A percentile compares a stretch with the other conserved stretches of the same genome.
phyloP scores from a whole-genome alignment of 2,113 vertebrate species.

The Scortum barcoo region DNA sequence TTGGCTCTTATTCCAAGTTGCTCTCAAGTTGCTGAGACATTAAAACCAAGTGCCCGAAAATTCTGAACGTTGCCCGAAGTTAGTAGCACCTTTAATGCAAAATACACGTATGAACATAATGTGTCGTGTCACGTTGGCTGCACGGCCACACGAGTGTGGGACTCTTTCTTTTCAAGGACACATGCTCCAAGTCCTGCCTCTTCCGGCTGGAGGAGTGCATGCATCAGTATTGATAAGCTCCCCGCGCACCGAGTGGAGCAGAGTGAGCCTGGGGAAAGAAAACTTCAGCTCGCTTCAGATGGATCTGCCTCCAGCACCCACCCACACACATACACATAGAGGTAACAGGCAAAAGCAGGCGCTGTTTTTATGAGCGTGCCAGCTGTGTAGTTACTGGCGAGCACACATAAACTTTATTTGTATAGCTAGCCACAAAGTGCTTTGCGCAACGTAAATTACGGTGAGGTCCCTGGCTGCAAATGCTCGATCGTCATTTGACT shows the following conservation, averaged over 20 bases:
- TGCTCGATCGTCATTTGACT: not conserved
- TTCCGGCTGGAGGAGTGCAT: conserved; percentile 22
- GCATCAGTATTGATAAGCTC: conserved; percentile 66
- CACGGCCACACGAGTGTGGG: not conserved
- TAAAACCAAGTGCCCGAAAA: not conserved
- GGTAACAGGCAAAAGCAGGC: conserved; percentile 3
- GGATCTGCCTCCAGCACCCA: not conserved
- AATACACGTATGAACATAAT: too few relatives aligned
- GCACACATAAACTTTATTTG: conserved; percentile 20
- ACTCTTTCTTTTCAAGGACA: conserved; percentile 37
- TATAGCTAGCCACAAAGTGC: conserved; percentile 3
- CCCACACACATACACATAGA: not conserved
- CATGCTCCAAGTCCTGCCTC: not conserved
- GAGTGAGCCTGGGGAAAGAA: conserved; percentile 64
- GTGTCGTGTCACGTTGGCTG: not conserved
- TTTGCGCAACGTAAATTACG: not conserved
- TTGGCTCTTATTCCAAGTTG: not conserved
- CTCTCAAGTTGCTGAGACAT: conserved; percentile 10
- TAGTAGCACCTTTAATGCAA: not conserved
- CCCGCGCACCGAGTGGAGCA: conserved; percentile 41
- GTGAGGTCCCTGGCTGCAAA: conserved; percentile 9
- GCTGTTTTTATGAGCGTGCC: conserved; percentile 1
- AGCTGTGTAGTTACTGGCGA: conserved; percentile 21
- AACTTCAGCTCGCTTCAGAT: conserved; percentile 22
- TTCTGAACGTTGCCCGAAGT: not conserved